Evolutionary conservation across 92 coral and sea anemone species (phyloP).

Genomic region (Scolanthus callimorphus): DNA sequence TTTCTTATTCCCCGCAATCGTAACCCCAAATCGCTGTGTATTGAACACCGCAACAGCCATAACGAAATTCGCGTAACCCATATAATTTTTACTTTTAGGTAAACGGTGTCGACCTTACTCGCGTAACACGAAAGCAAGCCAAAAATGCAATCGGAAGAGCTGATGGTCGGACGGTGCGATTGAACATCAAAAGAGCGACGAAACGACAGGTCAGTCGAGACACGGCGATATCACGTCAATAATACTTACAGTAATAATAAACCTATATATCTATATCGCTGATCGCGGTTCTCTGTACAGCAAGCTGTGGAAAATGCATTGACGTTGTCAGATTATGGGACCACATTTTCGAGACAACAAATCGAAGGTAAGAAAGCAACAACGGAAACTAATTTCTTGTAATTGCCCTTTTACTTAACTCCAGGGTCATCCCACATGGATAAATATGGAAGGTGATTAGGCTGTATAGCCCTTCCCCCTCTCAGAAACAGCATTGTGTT

Average conservation of each 20-base stretch:
- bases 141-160: conserved; percentile 31
- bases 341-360: conserved; percentile 39
- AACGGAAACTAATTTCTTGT: background rate
- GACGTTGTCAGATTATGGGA: conserved; percentile 16
- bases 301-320: conserved; percentile 47
- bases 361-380: conserved; percentile 41
- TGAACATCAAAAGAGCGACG: conserved; percentile 52
- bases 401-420: too few relatives aligned
- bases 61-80: too few relatives aligned
- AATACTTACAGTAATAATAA: too few relatives aligned
- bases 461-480: too few relatives aligned
- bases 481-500: too few relatives aligned
- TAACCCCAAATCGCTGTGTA: too few relatives aligned
- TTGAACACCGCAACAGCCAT: too few relatives aligned
- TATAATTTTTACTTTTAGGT: conserved; percentile 20
- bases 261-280: too few relatives aligned
- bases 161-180: conserved; percentile 25
- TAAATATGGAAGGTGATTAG: too few relatives aligned
- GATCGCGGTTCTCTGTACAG: conserved; percentile 23
- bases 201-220: conserved; percentile 57
- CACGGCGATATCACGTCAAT: too few relatives aligned
- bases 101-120: conserved; percentile 43
- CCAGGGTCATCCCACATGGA: too few relatives aligned
- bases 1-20: too few relatives aligned
- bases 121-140: conserved; percentile 37